Conservation (phyloP, 2,113 vertebrate genomes). For the Oreochromis tanganicae region DNA sequence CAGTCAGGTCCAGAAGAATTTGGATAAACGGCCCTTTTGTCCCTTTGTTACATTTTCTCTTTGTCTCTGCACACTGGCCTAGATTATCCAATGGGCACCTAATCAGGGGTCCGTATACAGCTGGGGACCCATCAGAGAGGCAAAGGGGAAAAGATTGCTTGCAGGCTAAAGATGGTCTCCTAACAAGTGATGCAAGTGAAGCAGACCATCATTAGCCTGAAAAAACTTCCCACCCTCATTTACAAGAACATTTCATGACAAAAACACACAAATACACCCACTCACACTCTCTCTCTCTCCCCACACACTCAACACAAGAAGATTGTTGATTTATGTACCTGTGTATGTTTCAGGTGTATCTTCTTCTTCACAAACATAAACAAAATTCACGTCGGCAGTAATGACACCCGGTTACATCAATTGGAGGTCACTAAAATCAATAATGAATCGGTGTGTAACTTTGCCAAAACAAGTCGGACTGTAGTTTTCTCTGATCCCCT, state of each 20-base stretch:
- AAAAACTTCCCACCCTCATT: background rate
- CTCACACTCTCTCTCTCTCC: background rate
- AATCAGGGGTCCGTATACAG: background rate
- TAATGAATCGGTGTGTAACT: no score
- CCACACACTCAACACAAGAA: background rate
- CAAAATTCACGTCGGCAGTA: background rate
- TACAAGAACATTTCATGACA: background rate
- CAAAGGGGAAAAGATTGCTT: background rate
- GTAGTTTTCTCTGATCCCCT: no score
- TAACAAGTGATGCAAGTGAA: background rate
- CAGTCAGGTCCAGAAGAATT: background rate
- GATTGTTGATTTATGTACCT: background rate
- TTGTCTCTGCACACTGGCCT: background rate
- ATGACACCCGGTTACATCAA: no score
- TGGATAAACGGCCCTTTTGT: background rate
- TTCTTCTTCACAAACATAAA: background rate
- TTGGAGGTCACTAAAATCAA: no score
- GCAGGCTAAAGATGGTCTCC: background rate
- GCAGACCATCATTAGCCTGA: background rate
- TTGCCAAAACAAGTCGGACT: no score
- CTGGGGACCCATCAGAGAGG: background rate
- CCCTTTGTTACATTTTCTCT: background rate
- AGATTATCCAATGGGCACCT: background rate
- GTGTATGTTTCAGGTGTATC: accelerated
- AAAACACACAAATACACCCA: background rate